These are phyloP conservation scores for Agapostemon virescens DNA, from an alignment of 2,888 invertebrate genomes.

Conservation along the genomic window DNA sequence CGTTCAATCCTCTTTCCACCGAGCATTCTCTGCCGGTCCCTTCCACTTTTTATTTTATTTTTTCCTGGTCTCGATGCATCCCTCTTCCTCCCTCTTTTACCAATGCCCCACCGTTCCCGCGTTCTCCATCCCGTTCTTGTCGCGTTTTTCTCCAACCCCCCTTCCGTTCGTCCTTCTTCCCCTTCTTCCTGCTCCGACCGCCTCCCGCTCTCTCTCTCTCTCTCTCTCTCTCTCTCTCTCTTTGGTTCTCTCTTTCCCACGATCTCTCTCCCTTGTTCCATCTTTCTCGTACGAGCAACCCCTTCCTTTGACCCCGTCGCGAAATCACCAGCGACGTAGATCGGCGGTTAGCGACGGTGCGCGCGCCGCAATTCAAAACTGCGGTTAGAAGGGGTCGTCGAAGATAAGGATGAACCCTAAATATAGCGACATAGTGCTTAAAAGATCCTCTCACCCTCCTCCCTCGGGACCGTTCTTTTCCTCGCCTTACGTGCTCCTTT, in stretches of 20 bases:
- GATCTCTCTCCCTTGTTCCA: neutral
- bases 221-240: constrained; percentile 6
- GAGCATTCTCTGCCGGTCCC: neutral
- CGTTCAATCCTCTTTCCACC: constrained; percentile 15
- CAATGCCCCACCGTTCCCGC: neutral
- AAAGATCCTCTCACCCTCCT: constrained; percentile 48
- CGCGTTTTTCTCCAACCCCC: constrained; percentile 4
- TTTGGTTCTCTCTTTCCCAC: neutral
- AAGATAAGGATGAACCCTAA: constrained; percentile 67
- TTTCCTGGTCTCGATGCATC: constrained; percentile 7
- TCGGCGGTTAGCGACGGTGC: constrained; percentile 65
- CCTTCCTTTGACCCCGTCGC: constrained; percentile 51
- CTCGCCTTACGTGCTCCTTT: constrained; percentile 56
- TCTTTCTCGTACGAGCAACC: constrained; percentile 56
- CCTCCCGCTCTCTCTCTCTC: neutral
- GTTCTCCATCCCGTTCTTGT: neutral
- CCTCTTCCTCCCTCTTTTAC: constrained; percentile 7
- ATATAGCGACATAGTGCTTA: constrained; percentile 67
- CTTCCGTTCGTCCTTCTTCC: constrained; percentile 17
- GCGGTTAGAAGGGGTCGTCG: constrained; percentile 68
- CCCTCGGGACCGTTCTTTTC: constrained; percentile 31
- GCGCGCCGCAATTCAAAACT: constrained; percentile 74
- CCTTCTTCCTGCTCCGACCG: constrained; percentile 2
- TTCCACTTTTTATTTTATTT: constrained; percentile 12
- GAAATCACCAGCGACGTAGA: constrained; percentile 64